Evolutionary conservation across 2,113 vertebrate genomes (phyloP).

Genomic region (Anas platyrhynchos): DNA sequence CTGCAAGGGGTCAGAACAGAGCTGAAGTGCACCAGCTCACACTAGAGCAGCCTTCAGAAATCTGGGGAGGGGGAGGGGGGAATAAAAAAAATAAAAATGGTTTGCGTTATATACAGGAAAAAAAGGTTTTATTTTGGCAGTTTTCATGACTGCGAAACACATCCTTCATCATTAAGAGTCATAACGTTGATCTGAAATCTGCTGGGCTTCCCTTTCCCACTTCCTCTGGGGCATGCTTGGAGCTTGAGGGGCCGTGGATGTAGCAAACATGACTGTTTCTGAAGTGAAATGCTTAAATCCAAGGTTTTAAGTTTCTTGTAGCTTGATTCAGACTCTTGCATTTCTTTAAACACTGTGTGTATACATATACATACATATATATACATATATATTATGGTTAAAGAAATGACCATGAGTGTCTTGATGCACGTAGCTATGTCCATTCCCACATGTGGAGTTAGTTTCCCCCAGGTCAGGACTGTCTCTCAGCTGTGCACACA

Average conservation of each 20-base stretch:
- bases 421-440: no score
- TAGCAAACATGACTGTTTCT: neutral
- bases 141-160: neutral
- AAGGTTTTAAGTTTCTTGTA: neutral
- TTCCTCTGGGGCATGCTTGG: neutral
- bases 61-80: neutral
- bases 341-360: neutral
- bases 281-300: neutral
- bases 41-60: neutral
- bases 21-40: neutral
- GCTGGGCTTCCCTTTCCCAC: neutral
- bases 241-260: neutral
- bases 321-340: neutral
- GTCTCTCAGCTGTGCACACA: neutral
- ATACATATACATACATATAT: neutral
- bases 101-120: neutral
- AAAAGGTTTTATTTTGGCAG: neutral
- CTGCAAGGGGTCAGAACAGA: neutral
- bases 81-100: neutral
- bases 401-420: neutral
- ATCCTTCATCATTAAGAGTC: neutral
- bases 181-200: neutral
- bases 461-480: neutral
- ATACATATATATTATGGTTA: neutral
- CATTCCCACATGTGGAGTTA: neutral